Conservation (phyloP, 2,113 vertebrate species). For the Tonatia bakeri region DNA sequence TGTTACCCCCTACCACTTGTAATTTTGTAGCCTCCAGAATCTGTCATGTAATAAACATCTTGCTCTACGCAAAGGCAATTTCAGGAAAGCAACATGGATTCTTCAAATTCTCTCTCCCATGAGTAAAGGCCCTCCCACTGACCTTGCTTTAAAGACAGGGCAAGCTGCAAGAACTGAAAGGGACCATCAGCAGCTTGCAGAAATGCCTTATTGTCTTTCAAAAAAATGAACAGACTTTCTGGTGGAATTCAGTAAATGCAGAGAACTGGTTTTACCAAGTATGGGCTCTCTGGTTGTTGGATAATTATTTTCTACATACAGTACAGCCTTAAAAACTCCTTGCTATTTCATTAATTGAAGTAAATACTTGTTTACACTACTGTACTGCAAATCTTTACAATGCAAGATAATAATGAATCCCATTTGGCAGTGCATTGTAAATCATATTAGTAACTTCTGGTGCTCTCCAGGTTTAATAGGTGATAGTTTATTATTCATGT, state of each 20-base stretch:
- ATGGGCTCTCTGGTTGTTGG: background rate
- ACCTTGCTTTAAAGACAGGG: slow-evolving; percentile 60
- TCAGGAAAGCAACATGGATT: slow-evolving; percentile 60
- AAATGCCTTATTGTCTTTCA: slow-evolving; percentile 49
- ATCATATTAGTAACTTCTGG: slow-evolving; percentile 63
- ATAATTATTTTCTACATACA: slow-evolving; percentile 39
- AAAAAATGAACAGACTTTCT: slow-evolving; percentile 47
- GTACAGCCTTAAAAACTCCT: background rate
- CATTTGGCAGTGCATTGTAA: slow-evolving; percentile 46
- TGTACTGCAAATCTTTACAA: slow-evolving; percentile 51
- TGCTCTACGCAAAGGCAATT: slow-evolving; percentile 56
- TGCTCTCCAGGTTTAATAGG: slow-evolving; percentile 54
- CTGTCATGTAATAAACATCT: slow-evolving; percentile 63
- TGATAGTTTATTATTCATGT: slow-evolving; percentile 56
- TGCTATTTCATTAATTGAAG: slow-evolving; percentile 59
- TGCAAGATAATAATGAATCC: slow-evolving; percentile 39
- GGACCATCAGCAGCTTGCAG: background rate
- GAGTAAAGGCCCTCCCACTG: slow-evolving; percentile 52
- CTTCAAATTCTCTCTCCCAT: slow-evolving; percentile 53
- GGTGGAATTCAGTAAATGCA: slow-evolving; percentile 35
- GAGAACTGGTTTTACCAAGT: slow-evolving; percentile 12
- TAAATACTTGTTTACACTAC: slow-evolving; percentile 47
- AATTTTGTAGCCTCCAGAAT: slow-evolving; percentile 59
- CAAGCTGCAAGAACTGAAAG: slow-evolving; percentile 36
- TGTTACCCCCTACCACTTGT: slow-evolving; percentile 22